These are phyloP conservation scores for Laticauda colubrina DNA, from an alignment of 2,113 vertebrate genomes.

Conservation along the genomic window DNA sequence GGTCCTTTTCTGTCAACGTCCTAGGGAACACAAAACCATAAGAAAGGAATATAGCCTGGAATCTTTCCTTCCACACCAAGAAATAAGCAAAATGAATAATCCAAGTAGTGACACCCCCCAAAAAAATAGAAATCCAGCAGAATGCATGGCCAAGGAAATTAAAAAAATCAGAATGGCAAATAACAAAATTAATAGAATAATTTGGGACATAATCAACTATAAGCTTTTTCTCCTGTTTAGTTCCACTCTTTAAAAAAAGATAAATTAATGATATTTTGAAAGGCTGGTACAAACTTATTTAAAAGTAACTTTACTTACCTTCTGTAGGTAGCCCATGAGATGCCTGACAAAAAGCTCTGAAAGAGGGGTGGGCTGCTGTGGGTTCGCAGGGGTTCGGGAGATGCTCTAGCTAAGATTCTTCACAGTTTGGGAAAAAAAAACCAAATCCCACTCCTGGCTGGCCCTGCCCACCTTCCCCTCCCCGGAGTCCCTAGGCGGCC, in stretches of 20 bases:
- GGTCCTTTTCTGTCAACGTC: neutral
- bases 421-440: no score
- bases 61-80: neutral
- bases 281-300: neutral
- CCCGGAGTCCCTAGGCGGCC: no score
- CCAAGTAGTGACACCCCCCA: neutral
- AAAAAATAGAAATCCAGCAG: no score
- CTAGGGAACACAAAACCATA: neutral
- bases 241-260: neutral
- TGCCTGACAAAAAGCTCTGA: neutral
- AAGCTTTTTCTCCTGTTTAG: neutral
- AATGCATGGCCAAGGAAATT: neutral
- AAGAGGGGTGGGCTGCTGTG: no score
- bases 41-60: neutral
- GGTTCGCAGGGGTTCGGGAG: no score
- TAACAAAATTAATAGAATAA: neutral
- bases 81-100: neutral
- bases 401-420: no score
- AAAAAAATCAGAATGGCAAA: neutral
- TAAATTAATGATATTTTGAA: neutral
- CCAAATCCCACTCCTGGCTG: no score
- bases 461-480: no score
- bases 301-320: neutral
- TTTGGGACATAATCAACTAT: neutral
- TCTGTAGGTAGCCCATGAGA: neutral